A percentile compares a stretch with the other conserved stretches of the same genome.
Conservation (phyloP, 2,888 invertebrate genomes). For the Andricus quercusramuli region DNA sequence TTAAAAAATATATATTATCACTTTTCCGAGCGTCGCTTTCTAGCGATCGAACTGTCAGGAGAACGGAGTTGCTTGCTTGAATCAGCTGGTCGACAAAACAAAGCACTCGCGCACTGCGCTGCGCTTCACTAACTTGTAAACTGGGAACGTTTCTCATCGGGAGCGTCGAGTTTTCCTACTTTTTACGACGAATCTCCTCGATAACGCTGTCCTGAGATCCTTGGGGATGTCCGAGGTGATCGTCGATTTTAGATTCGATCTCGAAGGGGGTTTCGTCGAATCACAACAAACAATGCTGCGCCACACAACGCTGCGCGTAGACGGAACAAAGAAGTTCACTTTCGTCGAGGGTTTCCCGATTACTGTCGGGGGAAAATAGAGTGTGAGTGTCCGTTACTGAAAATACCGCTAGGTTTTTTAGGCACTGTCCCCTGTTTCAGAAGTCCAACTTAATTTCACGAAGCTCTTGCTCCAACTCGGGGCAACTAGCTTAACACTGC, state of each 20-base stretch:
- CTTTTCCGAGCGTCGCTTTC: slow-evolving; percentile 37
- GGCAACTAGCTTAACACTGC: slow-evolving; percentile 60
- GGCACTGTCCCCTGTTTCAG: neutral
- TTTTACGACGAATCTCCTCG: neutral
- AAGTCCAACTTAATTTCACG: slow-evolving; percentile 18
- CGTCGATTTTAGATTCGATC: neutral
- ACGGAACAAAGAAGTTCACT: slow-evolving; percentile 68
- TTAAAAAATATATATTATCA: slow-evolving; percentile 5
- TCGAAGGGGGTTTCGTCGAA: slow-evolving; percentile 41
- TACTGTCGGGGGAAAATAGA: neutral
- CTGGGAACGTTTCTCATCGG: neutral
- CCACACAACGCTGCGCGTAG: slow-evolving; percentile 70
- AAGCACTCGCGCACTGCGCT: slow-evolving; percentile 61
- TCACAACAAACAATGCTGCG: slow-evolving; percentile 74
- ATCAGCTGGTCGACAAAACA: slow-evolving; percentile 75
- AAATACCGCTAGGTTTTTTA: neutral
- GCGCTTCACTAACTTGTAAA: neutral
- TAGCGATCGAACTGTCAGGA: slow-evolving; percentile 50
- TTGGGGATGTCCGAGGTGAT: neutral
- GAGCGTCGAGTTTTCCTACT: neutral
- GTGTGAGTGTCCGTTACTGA: neutral
- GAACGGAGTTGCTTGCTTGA: slow-evolving; percentile 49
- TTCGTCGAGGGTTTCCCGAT: slow-evolving; percentile 56
- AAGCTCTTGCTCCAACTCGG: slow-evolving; percentile 47
- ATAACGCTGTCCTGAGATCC: neutral